Percentiles rank a stretch among this genome's conserved stretches.
These are phyloP conservation scores for Syrista parreyssii DNA, from an alignment of 2,888 invertebrate genomes.

Conservation along the genomic window DNA sequence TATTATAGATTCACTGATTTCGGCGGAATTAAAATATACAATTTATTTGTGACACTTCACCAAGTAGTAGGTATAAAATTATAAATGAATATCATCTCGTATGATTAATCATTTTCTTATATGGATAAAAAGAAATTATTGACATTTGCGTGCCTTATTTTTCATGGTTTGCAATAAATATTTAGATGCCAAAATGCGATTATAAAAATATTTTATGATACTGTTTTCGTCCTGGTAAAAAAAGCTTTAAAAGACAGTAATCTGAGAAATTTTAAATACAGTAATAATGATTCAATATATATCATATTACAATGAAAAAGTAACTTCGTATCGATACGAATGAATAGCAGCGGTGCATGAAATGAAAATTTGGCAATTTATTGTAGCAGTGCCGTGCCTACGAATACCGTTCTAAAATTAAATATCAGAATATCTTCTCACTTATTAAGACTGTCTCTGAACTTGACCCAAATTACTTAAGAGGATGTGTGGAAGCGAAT, in stretches of 20 bases:
- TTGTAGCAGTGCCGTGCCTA: neutral
- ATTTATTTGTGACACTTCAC: neutral
- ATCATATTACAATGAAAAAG: neutral
- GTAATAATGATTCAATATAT: neutral
- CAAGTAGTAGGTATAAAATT: neutral
- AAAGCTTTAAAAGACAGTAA: no score
- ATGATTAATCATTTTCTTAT: no score
- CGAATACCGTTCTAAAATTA: slow-evolving; percentile 38
- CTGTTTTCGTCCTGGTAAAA: neutral
- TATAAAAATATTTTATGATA: neutral
- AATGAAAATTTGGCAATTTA: neutral
- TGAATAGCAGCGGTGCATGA: neutral
- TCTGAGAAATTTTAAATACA: neutral
- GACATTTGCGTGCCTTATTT: no score
- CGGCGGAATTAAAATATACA: neutral
- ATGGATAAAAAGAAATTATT: no score
- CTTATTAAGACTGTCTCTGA: slow-evolving; percentile 45
- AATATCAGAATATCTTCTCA: slow-evolving; percentile 35
- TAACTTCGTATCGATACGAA: neutral
- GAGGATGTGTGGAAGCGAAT: neutral
- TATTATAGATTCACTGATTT: no score
- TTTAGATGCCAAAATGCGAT: neutral
- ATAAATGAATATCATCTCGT: neutral
- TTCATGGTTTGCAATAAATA: no score
- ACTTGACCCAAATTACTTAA: slow-evolving; percentile 43